Base-by-base conservation (phyloP, 2,797 vertebrate species). In the Streptopelia turtur region DNA sequence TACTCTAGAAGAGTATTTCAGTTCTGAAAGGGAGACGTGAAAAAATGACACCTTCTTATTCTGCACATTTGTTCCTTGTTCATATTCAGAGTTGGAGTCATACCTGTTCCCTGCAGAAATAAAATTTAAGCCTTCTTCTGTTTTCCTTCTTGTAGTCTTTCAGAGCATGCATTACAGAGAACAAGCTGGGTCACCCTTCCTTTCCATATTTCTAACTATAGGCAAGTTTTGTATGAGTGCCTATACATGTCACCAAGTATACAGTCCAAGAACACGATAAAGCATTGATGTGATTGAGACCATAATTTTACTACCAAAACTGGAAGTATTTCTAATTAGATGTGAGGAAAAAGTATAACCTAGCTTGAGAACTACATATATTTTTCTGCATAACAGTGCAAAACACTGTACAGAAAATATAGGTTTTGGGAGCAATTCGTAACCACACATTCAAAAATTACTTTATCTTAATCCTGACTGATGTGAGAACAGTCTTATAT, bases 31-130 rank as follows among this genome's bases (percentile, higher is more conserved):
- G 8, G 2, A 2, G 1, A 33, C 18, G 45, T 41, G 33, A 50
- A 79, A 82, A 94, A 96, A 84, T 63, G 9, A 39, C 52, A 63
- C 30, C 20, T 79, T 39, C 43, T 72, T 78, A 31, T 43, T 89
- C 43, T 76, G 16, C 11, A 66, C 12, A 66, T 35, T n/a, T 79
- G 52, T 77, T 96, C 60, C 25, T 47, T 52, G 35, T 52, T 59
- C 24, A 30, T 28, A 49, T 59, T 64, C 41, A 47, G 45, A 86
- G 11, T 20, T 77, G n/a, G 17, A 66, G 4, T 57, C 16, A 16
- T 53, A 86, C 30, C 20, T 75, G 18, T 15, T 59, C 23, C 25
- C 24, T 41, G 16, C n/a, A 90, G 65, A 83, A 95, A 50, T 11
- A 90, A 79, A 84, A 63, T 41, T 37, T 65, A 79, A 66, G 21